phyloP scores from a whole-genome alignment of 2,113 vertebrate species.

The Donacobius atricapilla region DNA sequence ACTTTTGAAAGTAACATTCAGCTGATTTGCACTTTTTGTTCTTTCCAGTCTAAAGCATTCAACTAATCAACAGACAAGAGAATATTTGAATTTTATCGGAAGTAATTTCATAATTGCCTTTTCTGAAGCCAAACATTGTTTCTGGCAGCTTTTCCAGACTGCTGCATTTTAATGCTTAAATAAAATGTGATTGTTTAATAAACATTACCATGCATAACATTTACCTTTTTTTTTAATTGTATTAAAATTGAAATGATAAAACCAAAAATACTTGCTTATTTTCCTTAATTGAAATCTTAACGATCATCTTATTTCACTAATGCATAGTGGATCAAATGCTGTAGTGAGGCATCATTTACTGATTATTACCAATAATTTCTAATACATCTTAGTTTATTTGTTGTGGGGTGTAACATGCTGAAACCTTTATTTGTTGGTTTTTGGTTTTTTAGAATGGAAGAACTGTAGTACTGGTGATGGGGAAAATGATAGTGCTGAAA shows the following conservation, averaged over 20 bases:
- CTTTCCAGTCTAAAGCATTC: constrained; percentile 60
- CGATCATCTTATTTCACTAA: background rate
- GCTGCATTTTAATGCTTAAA: constrained; percentile 66
- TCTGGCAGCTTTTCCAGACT: constrained; percentile 63
- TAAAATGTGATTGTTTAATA: constrained; percentile 71
- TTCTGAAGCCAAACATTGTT: constrained; percentile 69
- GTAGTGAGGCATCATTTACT: background rate
- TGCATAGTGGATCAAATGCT: background rate
- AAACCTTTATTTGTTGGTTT: background rate
- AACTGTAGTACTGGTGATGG: background rate
- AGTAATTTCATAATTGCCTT: constrained; percentile 63
- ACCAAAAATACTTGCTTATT: constrained; percentile 50
- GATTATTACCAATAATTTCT: background rate
- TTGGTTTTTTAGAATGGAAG: background rate
- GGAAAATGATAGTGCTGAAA: background rate
- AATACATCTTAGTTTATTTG: background rate
- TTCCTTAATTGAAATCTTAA: constrained; percentile 47
- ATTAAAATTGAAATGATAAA: constrained; percentile 67
- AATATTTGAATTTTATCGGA: constrained; percentile 49
- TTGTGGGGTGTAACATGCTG: background rate
- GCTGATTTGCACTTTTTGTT: constrained; percentile 63
- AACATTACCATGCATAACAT: constrained; percentile 62
- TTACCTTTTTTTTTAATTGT: constrained; percentile 62
- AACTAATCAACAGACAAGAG: constrained; percentile 63
- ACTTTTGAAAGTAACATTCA: constrained; percentile 39